A percentile compares a stretch with the other conserved stretches of the same genome.
Evolutionary conservation across 2,113 vertebrate genomes (phyloP).

Genomic region (Hypocryptadius cinnamomeus): DNA sequence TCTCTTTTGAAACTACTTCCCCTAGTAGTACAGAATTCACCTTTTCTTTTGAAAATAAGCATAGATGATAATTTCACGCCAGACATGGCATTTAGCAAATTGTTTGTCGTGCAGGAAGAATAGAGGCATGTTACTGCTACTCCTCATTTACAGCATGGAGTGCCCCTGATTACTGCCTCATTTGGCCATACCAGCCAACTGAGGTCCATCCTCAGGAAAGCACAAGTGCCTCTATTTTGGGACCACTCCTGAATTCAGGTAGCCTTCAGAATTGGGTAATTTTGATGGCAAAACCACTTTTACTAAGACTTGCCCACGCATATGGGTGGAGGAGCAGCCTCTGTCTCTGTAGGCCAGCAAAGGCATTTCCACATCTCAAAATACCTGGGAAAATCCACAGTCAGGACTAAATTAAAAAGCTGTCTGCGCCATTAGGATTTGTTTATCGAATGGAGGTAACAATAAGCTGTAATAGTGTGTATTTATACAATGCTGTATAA

Average conservation of each 20-base stretch:
- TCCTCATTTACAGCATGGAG: not conserved
- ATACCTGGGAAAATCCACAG: not conserved
- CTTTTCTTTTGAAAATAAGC: constrained; percentile 7
- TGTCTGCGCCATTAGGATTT: not conserved
- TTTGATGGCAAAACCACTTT: not conserved
- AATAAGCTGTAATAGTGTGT: not conserved
- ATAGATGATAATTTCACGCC: not conserved
- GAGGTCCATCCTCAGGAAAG: not conserved
- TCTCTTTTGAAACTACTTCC: not conserved
- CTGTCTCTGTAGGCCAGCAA: rapidly evolving
- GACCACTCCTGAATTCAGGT: not conserved
- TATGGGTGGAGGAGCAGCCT: not conserved
- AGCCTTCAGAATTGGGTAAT: not conserved
- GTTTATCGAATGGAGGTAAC: not conserved
- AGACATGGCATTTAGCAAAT: not conserved
- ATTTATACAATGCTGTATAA: not conserved
- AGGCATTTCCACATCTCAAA: not conserved
- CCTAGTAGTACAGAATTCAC: not conserved
- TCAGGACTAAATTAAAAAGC: not conserved
- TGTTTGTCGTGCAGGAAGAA: not conserved
- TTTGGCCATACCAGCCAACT: not conserved
- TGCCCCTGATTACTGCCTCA: not conserved
- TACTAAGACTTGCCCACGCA: not conserved
- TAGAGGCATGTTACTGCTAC: not conserved
- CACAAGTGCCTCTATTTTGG: not conserved